Percentiles rank a stretch among this genome's conserved stretches.
These are phyloP conservation scores for Neolamprologus hecqui DNA, from an alignment of 2,113 vertebrate genomes.

Conservation along the genomic window DNA sequence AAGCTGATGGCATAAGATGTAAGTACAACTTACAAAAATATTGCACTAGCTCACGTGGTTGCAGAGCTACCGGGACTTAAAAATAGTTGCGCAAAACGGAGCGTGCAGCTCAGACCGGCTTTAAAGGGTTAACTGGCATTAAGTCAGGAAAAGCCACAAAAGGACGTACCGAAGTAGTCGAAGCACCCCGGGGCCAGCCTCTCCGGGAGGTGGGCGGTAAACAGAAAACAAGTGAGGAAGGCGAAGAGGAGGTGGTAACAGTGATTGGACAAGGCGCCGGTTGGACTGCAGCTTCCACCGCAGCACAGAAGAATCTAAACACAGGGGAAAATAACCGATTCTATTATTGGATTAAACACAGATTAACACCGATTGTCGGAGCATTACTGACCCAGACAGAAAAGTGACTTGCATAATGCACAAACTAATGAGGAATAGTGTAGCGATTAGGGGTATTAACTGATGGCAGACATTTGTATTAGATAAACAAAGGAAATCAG, in stretches of 20 bases:
- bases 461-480: not conserved
- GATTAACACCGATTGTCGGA: not conserved
- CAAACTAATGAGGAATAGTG: not conserved
- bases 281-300: slow-evolving; percentile 50
- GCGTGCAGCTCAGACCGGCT: rapidly evolving
- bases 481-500: not conserved
- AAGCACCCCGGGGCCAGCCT: slow-evolving; percentile 77
- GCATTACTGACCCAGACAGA: not conserved
- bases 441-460: not conserved
- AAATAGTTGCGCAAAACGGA: too few species aligned
- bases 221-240: slow-evolving; percentile 76
- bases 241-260: slow-evolving; percentile 75
- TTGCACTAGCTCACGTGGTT: rapidly evolving
- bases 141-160: too few species aligned
- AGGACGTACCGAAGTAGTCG: slow-evolving; percentile 70
- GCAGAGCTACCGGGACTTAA: rapidly evolving
- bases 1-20: too few species aligned
- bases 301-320: slow-evolving; percentile 70
- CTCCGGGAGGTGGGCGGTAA: slow-evolving; percentile 73
- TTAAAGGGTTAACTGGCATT: too few species aligned
- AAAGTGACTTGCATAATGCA: not conserved
- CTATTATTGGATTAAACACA: not conserved
- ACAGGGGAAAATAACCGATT: rapidly evolving
- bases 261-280: slow-evolving; percentile 64
- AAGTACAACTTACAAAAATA: too few species aligned